Base-by-base conservation (phyloP, 2,888 invertebrate genomes). In the Lepidocyrtoides sp. region DNA sequence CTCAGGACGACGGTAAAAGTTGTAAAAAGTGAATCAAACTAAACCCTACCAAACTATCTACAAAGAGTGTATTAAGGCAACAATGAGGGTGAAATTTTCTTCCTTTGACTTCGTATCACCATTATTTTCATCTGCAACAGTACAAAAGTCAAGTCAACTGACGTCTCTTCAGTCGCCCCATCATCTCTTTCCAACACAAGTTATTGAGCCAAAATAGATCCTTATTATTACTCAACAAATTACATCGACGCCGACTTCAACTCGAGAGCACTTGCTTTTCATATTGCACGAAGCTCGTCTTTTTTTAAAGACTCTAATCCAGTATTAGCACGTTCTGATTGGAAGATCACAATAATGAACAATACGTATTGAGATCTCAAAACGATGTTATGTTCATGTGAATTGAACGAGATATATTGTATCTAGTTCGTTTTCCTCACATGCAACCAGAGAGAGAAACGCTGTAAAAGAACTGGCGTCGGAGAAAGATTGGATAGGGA, bases 161-260 rank as follows among this genome's bases (percentile, higher is more conserved):
- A n/a, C n/a, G n/a, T n/a, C 82, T 88, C 88, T 88, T 89, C 88
- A 44, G 88, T 89, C 82, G 88, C 88, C 88, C 88, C 88, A 82
- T 77, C 48, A 26, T 77, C 86, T 44, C 77, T 41, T 60, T 63
- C 41, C 75, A 26, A 8, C n/a, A 14, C 10, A 5, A 86, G 57
- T 41, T 23, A 54, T 72, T 85, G 41, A 84, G 29, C 2, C 48
- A 84, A n/a, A 63, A 63, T n/a, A n/a, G n/a, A n/a, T n/a, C n/a
- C n/a, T n/a, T n/a, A n/a, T n/a, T n/a, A n/a, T n/a, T n/a, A n/a
- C n/a, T n/a, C n/a, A n/a, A n/a, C n/a, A 75, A n/a, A 29, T 60
- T 41, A 14, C 3, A 86, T 26, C 44, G 86, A 86, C 86, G 86
- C 86, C 86, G 86, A 44, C 86, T 77, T 44, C 17, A n/a, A n/a